Base-by-base conservation (phyloP, 2,797 vertebrate genomes). In the Phaenicophaeus curvirostris region DNA sequence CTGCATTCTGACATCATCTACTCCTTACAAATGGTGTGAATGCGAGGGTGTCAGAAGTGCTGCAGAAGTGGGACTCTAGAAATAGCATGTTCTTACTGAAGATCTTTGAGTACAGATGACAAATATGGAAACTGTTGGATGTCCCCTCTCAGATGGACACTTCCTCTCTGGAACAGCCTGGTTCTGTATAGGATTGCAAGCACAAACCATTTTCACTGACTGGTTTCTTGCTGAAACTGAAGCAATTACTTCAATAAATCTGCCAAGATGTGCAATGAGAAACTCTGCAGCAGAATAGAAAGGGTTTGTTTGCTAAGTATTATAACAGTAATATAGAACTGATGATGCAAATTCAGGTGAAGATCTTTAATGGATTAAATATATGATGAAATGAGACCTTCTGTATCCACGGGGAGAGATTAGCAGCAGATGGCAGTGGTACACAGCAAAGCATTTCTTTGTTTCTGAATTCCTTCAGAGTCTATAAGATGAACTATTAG, bases 341-440 rank as follows among this genome's bases (percentile, higher is more conserved):
- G 41, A 83, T 67, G 50, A 54, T 82, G 37, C 37, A 69, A 54
- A 85, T 83, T 85, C 35, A 82, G 41, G 21, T 84, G n/a, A 73
- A 53, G 74, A 23, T 44, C 72, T 87, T 87, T n/a, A 83, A 30
- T 77, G 35, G 35, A 68, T 78, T 93, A 92, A 87, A 62, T 88
- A 37, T 21, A 41, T 77, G 41, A 84, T 79, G 39, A 96, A 93
- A 88, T 92, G 85, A 94, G 68, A 85, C 30, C 41, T 63, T 67
- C 59, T 79, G 20, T 63, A 54, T 44, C 94, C 82, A 76, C 66
- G 92, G 83, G 44, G 81, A 92, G 54, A 85, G 88, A 86, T 89
- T 96, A 97, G 90, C 93, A 94, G 93, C 75, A 93, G 93, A 97
- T 96, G 94, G 90, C 81, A 95, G 92, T 89, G 87, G 90, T 74